phyloP scores from a whole-genome alignment of 2,797 vertebrate species.

The Babyrousa celebensis region DNA sequence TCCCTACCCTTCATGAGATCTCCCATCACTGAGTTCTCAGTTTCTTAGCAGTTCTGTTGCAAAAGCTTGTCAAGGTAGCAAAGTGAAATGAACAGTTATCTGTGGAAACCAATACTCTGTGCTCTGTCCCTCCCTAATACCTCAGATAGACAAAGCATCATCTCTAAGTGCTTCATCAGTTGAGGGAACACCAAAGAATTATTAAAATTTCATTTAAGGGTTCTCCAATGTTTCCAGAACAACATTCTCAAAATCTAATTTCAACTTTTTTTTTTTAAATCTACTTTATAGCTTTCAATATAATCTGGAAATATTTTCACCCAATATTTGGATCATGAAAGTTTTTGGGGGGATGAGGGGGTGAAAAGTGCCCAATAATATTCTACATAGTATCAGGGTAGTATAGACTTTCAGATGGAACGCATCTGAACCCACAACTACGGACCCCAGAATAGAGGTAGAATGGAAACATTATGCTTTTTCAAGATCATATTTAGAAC shows the following conservation, averaged over 20 bases:
- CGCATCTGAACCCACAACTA: neutral
- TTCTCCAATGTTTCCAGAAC: conserved; percentile 10
- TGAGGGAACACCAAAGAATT: conserved; percentile 56
- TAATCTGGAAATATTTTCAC: conserved; percentile 6
- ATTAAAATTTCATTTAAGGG: conserved; percentile 21
- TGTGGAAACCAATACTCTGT: neutral
- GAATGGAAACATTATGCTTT: neutral
- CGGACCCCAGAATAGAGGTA: neutral
- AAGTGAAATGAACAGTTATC: conserved; percentile 21
- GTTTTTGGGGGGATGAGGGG: neutral
- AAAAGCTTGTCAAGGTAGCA: conserved; percentile 24
- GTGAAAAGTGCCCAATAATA: neutral
- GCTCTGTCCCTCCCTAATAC: neutral
- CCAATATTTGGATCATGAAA: neutral
- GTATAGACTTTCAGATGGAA: neutral
- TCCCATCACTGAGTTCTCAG: neutral
- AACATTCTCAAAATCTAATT: neutral
- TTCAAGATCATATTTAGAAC: neutral
- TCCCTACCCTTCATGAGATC: neutral
- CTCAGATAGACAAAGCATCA: neutral
- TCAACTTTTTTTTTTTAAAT: neutral
- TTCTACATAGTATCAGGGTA: neutral
- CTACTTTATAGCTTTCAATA: conserved; percentile 1
- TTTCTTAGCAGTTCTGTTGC: neutral
- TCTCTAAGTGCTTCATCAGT: neutral